Conservation (phyloP, 1,140 invertebrate genomes). For the Samia ricini region DNA sequence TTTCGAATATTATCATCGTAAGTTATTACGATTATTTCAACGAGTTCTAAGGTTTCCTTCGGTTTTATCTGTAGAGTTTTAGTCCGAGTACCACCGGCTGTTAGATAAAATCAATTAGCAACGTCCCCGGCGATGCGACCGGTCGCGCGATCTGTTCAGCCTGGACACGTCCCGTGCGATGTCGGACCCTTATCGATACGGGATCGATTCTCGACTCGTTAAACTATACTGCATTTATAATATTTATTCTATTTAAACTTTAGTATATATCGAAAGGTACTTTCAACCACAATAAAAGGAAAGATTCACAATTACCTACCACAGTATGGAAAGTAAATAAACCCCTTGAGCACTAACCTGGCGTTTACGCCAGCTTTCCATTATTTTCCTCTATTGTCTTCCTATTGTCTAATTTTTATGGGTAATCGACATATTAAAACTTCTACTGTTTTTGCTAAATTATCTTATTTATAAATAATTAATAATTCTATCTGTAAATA, state of each 20-base stretch:
- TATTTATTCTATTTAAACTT: not conserved
- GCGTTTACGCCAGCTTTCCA: too few relatives aligned
- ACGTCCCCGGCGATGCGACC: slow-evolving; percentile 46
- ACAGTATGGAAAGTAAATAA: too few relatives aligned
- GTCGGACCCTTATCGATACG: slow-evolving; percentile 40
- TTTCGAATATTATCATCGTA: not conserved
- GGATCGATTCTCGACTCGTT: slow-evolving; percentile 27
- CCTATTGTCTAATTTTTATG: too few relatives aligned
- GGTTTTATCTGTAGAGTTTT: not conserved
- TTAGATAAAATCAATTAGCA: slow-evolving; percentile 60
- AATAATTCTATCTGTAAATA: too few relatives aligned
- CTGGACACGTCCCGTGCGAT: slow-evolving; percentile 37
- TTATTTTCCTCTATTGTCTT: too few relatives aligned
- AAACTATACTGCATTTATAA: slow-evolving; percentile 17
- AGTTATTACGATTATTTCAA: not conserved
- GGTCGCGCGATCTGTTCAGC: slow-evolving; percentile 46
- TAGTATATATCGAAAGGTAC: not conserved
- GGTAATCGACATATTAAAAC: too few relatives aligned
- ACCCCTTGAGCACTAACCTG: too few relatives aligned
- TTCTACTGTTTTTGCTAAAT: too few relatives aligned
- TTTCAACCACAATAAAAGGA: too few relatives aligned
- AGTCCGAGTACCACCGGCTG: slow-evolving; percentile 19
- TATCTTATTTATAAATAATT: too few relatives aligned
- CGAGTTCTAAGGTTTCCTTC: not conserved
- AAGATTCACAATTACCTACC: too few relatives aligned